phyloP scores from a whole-genome alignment of 2,797 vertebrate genomes.

The Cossypha dichroa region DNA sequence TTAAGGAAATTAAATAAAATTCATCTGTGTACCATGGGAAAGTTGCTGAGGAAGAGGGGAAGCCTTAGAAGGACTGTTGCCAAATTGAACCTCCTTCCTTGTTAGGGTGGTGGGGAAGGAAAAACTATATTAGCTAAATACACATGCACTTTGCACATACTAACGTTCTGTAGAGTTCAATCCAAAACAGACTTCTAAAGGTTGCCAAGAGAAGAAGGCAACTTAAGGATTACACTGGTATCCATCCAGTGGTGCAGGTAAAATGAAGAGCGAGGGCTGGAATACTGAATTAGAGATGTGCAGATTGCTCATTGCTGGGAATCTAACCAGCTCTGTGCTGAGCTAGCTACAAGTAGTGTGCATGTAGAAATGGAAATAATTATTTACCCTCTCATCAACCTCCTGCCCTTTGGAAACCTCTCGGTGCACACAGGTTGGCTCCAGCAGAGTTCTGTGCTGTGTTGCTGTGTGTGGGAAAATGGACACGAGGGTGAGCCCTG shows the following conservation, averaged over 20 bases:
- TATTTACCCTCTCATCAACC: neutral
- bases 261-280: neutral
- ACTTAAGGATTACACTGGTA: neutral
- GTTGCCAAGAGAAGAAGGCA: neutral
- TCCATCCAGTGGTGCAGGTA: neutral
- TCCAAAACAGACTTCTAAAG: neutral
- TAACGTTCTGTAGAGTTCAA: neutral
- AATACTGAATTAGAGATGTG: neutral
- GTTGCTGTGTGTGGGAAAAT: neutral
- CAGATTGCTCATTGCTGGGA: neutral
- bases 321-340: neutral
- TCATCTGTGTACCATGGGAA: neutral
- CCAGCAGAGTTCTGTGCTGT: rapidly evolving
- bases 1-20: neutral
- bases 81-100: neutral
- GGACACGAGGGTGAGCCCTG: neutral
- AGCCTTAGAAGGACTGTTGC: neutral
- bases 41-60: neutral
- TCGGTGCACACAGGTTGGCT: rapidly evolving
- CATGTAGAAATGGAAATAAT: neutral
- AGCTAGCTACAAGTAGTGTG: neutral
- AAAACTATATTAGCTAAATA: neutral
- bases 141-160: neutral
- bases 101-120: neutral
- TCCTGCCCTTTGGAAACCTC: neutral